Evolutionary conservation across 2,888 invertebrate genomes (phyloP).

Genomic region (Congeria kusceri): DNA sequence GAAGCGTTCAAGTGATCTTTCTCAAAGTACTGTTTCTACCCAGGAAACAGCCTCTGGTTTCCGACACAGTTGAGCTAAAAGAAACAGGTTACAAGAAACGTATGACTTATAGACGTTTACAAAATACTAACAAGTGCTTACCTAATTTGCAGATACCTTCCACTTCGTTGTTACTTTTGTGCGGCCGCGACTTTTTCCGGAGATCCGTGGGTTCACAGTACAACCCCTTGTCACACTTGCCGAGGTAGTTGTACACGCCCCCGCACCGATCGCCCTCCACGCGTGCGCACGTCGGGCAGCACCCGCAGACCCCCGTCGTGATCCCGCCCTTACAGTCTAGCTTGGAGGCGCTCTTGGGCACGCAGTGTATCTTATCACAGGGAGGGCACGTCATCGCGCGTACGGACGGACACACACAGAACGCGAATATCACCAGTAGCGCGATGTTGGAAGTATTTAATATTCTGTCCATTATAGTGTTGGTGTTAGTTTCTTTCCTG

Average conservation of each 20-base stretch:
- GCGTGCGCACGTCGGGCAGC: slow-evolving; percentile 84
- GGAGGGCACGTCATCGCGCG: slow-evolving; percentile 81
- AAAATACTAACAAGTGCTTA: no score
- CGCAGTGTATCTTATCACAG: slow-evolving; percentile 84
- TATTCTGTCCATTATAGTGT: no score
- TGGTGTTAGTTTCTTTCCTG: no score
- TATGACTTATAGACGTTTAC: no score
- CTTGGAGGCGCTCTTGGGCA: slow-evolving; percentile 71
- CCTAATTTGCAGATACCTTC: slow-evolving; percentile 74
- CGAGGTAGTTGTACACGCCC: slow-evolving; percentile 82
- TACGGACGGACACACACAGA: slow-evolving; percentile 31
- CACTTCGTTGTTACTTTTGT: slow-evolving; percentile 49
- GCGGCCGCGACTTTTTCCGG: slow-evolving; percentile 26
- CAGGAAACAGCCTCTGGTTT: no score
- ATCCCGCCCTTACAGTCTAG: slow-evolving; percentile 82
- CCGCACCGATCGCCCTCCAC: slow-evolving; percentile 82
- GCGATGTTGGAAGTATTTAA: no score
- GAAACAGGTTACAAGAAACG: no score
- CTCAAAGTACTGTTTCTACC: no score
- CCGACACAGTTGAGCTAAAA: no score
- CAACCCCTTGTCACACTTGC: slow-evolving; percentile 83
- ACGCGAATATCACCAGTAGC: no score
- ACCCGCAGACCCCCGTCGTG: slow-evolving; percentile 83
- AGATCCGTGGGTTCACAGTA: slow-evolving; percentile 66
- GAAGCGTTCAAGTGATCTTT: no score